phyloP scores from a whole-genome alignment of 2,888 invertebrate genomes.

The Noctua fimbriata region DNA sequence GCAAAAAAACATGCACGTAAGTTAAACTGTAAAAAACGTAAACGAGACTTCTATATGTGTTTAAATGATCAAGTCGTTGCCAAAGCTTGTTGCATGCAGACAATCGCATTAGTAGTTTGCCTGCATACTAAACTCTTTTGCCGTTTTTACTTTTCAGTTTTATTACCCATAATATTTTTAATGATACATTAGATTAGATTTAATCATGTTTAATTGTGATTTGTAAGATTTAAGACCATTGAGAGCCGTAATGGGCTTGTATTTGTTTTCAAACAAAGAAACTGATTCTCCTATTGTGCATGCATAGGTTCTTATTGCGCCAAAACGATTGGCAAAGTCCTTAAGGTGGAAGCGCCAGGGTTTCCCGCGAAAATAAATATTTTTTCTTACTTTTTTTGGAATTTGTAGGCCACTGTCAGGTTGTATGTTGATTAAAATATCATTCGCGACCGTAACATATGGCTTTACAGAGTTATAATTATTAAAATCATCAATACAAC shows the following conservation, averaged over 20 bases:
- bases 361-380: too few relatives aligned
- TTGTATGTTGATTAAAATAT: too few relatives aligned
- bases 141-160: conserved; percentile 25
- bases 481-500: too few relatives aligned
- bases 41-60: not conserved
- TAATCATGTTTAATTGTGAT: conserved; percentile 1
- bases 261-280: not conserved
- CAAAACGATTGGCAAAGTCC: not conserved
- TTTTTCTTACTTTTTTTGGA: too few relatives aligned
- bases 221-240: conserved; percentile 5
- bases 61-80: conserved; percentile 8
- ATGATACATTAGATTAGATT: conserved; percentile 23
- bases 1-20: not conserved
- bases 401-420: too few relatives aligned
- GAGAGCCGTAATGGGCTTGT: not conserved
- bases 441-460: too few relatives aligned
- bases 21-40: not conserved
- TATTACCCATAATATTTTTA: conserved; percentile 8
- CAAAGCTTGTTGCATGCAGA: conserved; percentile 15
- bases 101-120: not conserved
- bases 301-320: not conserved
- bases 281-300: not conserved
- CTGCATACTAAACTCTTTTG: conserved; percentile 19
- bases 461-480: too few relatives aligned
- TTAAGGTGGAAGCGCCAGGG: too few relatives aligned